Base-by-base conservation (phyloP, 2,888 invertebrate species). In the Tuta absoluta region DNA sequence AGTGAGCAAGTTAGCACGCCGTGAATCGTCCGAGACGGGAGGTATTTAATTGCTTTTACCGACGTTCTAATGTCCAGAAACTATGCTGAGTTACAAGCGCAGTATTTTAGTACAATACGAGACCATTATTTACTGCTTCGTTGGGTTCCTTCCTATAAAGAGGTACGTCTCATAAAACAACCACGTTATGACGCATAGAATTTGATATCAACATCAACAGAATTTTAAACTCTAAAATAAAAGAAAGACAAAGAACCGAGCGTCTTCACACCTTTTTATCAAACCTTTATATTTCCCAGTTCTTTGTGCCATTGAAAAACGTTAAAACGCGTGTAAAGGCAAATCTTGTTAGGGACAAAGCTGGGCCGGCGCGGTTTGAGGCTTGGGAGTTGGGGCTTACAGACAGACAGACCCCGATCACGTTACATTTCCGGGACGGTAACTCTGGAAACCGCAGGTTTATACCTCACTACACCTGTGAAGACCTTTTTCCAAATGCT, bases 281-380 rank as follows among this genome's bases (percentile, higher is more conserved):
- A 68, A 69, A 71, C 72, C 69, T 80, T 85, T 76, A 78, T 82
- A 84, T 56, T 80, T 80, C 72, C 78, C 63, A 74, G 70, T 72
- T 74, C 77, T 82, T 85, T 83, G 79, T 80, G 73, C 67, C 75
- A 75, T 81, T 80, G 79, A 79, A 75, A 73, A 72, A 66, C 72
- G 73, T 72, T 71, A 69, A 48, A 61, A 61, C 12, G 11, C 58
- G 58, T 74, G 73, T 76, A 73, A 76, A 75, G 73, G 78, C 76
- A 79, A 85, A 89, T 89, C 89, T 89, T 81, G 86, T 88, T 89
- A 87, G 70, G 80, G 76, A 84, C 81, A 85, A 85, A 82, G 74
- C 76, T 66, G 73, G 53, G 59, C 66, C 72, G 76, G 72, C 77
- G 78, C 28, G 58, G 38, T 21, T 37, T 38, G 33, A 10, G 33